These are phyloP conservation scores for Amblyteles armatorius DNA, from an alignment of 2,888 invertebrate genomes.

Conservation along the genomic window DNA sequence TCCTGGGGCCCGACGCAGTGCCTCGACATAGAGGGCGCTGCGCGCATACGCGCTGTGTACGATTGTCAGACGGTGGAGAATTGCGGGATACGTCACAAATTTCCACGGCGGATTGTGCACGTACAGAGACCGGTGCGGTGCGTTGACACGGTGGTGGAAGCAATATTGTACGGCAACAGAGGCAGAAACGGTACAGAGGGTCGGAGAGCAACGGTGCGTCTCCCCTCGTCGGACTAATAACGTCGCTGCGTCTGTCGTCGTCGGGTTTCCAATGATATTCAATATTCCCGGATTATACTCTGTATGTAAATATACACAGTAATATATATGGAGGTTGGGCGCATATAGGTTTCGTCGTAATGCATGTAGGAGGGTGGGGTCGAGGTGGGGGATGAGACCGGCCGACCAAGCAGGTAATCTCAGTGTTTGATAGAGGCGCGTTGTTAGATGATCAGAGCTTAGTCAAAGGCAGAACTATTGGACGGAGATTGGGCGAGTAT, in stretches of 20 bases:
- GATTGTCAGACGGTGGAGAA: slow-evolving; percentile 17
- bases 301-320: slow-evolving; percentile 6
- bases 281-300: slow-evolving; percentile 1
- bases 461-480: slow-evolving; percentile 29
- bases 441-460: neutral
- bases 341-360: neutral
- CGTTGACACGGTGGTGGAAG: neutral
- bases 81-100: slow-evolving; percentile 37
- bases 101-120: slow-evolving; percentile 28
- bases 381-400: neutral
- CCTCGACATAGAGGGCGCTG: no score
- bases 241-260: slow-evolving; percentile 48
- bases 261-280: slow-evolving; percentile 23
- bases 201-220: slow-evolving; percentile 28
- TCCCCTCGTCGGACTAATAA: slow-evolving; percentile 50
- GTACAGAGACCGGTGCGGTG: neutral
- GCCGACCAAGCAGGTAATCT: slow-evolving; percentile 4
- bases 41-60: neutral
- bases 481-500: slow-evolving; percentile 12
- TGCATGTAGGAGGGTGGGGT: neutral
- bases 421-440: neutral
- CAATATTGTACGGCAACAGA: slow-evolving; percentile 15
- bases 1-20: neutral
- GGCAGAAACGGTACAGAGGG: slow-evolving; percentile 19
- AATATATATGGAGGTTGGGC: neutral